Evolutionary conservation across 2,888 invertebrate species (phyloP).

Genomic region (Euplexia lucipara): DNA sequence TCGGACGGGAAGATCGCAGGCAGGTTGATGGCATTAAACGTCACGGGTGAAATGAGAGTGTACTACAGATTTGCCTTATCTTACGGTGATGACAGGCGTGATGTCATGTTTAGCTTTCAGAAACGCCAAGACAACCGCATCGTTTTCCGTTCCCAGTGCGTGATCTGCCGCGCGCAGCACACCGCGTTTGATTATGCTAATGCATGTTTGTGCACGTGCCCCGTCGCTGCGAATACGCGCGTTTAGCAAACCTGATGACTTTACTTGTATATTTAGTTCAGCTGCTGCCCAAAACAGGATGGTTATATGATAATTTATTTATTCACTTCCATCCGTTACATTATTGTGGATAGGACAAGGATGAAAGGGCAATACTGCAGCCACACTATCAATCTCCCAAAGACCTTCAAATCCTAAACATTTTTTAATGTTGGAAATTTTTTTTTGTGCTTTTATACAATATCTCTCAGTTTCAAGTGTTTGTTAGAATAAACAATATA

Average conservation of each 20-base stretch:
- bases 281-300: slow-evolving; percentile 12
- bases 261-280: slow-evolving; percentile 32
- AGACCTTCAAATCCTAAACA: too few relatives aligned
- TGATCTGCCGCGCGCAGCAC: slow-evolving; percentile 44
- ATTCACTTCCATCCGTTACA: not conserved
- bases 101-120: too few relatives aligned
- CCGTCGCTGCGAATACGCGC: slow-evolving; percentile 54
- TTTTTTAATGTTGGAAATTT: too few relatives aligned
- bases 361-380: not conserved
- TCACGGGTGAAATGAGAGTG: too few relatives aligned
- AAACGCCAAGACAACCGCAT: slow-evolving; percentile 26
- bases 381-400: too few relatives aligned
- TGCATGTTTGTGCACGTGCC: slow-evolving; percentile 69
- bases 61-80: too few relatives aligned
- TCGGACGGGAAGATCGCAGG: too few relatives aligned
- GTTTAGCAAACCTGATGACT: slow-evolving; percentile 41
- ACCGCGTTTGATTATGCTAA: slow-evolving; percentile 73
- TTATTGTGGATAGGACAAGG: not conserved
- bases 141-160: slow-evolving; percentile 44
- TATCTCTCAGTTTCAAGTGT: too few relatives aligned
- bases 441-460: too few relatives aligned
- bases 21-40: too few relatives aligned
- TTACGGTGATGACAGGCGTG: too few relatives aligned
- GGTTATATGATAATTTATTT: not conserved
- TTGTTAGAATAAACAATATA: too few relatives aligned